These are phyloP conservation scores for Augochlora pura DNA, from an alignment of 1,140 invertebrate species.

Conservation along the genomic window DNA sequence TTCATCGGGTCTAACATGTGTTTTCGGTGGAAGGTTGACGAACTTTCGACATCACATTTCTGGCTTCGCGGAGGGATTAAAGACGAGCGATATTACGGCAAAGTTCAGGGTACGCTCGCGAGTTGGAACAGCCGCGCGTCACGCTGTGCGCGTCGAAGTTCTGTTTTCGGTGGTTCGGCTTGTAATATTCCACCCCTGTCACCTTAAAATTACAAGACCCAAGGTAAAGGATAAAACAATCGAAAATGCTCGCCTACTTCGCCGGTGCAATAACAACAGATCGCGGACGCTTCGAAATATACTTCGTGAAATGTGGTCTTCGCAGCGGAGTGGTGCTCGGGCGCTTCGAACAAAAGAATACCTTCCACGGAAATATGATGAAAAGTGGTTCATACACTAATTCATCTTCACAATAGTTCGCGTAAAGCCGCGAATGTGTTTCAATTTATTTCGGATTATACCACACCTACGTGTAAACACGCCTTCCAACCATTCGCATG, in stretches of 20 bases:
- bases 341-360: too few species aligned
- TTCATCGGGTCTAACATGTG: conserved; percentile 65
- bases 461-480: too few species aligned
- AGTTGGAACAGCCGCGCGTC: neutral
- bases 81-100: neutral
- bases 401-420: too few species aligned
- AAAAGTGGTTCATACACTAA: too few species aligned
- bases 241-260: neutral
- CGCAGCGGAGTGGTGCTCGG: too few species aligned
- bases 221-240: neutral
- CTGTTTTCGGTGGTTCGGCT: neutral
- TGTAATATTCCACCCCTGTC: neutral
- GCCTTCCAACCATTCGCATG: too few species aligned
- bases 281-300: too few species aligned
- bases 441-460: too few species aligned
- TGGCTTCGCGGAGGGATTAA: conserved; percentile 9
- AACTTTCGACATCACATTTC: conserved; percentile 50
- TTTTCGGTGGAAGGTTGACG: conserved; percentile 55
- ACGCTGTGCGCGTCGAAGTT: neutral
- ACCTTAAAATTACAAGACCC: neutral
- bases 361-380: too few species aligned
- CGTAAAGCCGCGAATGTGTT: too few species aligned
- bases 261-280: too few species aligned
- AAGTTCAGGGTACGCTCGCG: neutral
- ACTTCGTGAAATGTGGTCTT: too few species aligned